These are phyloP conservation scores for Lasiurus borealis DNA, from an alignment of 2,113 vertebrate species.

Conservation along the genomic window DNA sequence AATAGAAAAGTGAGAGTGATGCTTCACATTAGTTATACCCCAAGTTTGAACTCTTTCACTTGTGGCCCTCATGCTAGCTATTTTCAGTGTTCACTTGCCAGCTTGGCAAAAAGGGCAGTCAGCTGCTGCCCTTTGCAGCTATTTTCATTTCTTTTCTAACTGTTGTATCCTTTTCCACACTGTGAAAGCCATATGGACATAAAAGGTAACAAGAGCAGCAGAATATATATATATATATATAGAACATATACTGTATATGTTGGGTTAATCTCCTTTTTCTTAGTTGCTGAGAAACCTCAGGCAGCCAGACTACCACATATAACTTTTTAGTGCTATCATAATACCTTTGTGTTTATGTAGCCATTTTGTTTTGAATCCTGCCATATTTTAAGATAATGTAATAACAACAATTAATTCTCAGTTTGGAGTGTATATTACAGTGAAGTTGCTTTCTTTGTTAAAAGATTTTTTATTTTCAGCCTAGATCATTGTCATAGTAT, in stretches of 20 bases:
- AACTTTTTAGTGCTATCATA: slow-evolving; percentile 21
- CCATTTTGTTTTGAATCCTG: slow-evolving; percentile 56
- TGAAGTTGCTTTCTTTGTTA: slow-evolving; percentile 18
- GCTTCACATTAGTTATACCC: not conserved
- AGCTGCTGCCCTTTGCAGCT: slow-evolving; percentile 53
- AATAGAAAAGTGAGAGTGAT: not conserved
- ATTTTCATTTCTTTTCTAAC: slow-evolving; percentile 59
- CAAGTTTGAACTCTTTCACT: not conserved
- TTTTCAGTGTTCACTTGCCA: slow-evolving; percentile 66
- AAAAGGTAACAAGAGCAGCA: slow-evolving; percentile 2
- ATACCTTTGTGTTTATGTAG: slow-evolving; percentile 55
- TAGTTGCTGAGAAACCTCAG: slow-evolving; percentile 45
- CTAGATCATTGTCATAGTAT: slow-evolving; percentile 33
- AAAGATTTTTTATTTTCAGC: slow-evolving; percentile 53
- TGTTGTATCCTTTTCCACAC: not conserved
- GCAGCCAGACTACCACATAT: not conserved
- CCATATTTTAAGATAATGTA: not conserved
- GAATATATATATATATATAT: not conserved
- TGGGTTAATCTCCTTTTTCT: slow-evolving; percentile 54
- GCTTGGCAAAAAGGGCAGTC: slow-evolving; percentile 51
- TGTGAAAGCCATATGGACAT: not conserved
- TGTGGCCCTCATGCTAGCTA: not conserved
- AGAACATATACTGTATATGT: not conserved
- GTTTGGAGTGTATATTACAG: not conserved
- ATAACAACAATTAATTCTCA: slow-evolving; percentile 32